Conservation (phyloP, 2,888 invertebrate species). For the Pterostichus madidus region DNA sequence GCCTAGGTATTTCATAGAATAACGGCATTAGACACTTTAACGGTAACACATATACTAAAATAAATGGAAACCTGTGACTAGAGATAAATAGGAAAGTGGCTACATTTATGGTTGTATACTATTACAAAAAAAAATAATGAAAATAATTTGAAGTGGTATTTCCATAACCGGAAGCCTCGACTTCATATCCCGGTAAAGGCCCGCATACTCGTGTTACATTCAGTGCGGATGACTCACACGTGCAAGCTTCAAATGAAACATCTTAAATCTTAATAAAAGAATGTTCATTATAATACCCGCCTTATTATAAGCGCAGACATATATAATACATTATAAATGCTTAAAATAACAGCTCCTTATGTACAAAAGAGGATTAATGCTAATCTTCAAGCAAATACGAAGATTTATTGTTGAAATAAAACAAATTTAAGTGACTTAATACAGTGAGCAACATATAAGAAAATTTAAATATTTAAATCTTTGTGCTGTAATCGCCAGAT, state of each 20-base stretch:
- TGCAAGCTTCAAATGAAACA: conserved; percentile 55
- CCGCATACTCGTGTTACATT: conserved; percentile 59
- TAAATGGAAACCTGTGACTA: no score
- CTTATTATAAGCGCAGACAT: conserved; percentile 43
- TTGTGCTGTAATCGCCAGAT: conserved; percentile 26
- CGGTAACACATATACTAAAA: no score
- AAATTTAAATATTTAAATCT: conserved; percentile 46
- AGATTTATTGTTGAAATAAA: conserved; percentile 50
- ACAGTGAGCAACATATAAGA: conserved; percentile 31
- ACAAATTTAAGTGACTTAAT: conserved; percentile 38
- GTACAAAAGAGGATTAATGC: conserved; percentile 53
- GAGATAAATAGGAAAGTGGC: no score
- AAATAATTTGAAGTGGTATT: no score
- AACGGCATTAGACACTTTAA: no score
- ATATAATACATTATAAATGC: conserved; percentile 48
- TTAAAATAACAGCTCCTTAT: conserved; percentile 34
- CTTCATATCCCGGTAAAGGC: conserved; percentile 43
- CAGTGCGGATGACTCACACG: conserved; percentile 47
- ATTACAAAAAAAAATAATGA: no score
- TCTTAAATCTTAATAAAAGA: conserved; percentile 60
- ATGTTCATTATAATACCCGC: conserved; percentile 46
- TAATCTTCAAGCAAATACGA: conserved; percentile 51
- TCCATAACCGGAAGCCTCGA: conserved; percentile 42
- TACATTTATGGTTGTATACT: no score
- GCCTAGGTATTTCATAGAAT: no score